Conservation (phyloP, 1,140 invertebrate species). For the Thaumetopoea pityocampa region DNA sequence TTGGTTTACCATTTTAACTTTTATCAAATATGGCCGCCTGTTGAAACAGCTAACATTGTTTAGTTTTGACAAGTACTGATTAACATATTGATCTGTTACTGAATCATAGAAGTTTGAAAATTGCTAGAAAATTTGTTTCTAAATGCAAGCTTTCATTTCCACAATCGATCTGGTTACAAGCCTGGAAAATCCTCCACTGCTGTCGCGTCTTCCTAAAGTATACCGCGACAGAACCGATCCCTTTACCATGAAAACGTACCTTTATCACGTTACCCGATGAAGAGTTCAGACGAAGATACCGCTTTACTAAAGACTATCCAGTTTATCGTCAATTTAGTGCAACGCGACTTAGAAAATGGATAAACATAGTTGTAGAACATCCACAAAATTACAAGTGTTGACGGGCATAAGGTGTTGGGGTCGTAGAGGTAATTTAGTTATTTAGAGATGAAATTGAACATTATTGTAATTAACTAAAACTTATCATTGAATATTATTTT, state of each 20-base stretch:
- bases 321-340: constrained; percentile 14
- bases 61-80: too few relatives aligned
- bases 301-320: constrained; percentile 8
- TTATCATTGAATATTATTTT: constrained; percentile 1
- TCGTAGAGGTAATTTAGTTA: constrained; percentile 5
- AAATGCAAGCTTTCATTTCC: neutral
- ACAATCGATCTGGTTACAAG: neutral
- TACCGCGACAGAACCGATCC: neutral
- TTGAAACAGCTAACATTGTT: too few relatives aligned
- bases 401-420: constrained; percentile 14
- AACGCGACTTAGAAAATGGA: constrained; percentile 10
- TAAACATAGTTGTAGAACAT: constrained; percentile 6
- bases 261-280: too few relatives aligned
- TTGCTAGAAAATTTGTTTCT: too few relatives aligned
- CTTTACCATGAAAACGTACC: neutral
- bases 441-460: neutral
- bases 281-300: neutral
- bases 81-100: too few relatives aligned
- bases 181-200: neutral
- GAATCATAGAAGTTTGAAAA: too few relatives aligned
- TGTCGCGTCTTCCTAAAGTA: neutral
- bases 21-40: too few relatives aligned
- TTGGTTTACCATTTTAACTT: too few relatives aligned
- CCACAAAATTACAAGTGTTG: constrained; percentile 17
- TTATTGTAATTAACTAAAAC: neutral